These are phyloP conservation scores for Blastobasis lacticolella DNA, from an alignment of 2,888 invertebrate genomes.

Conservation along the genomic window DNA sequence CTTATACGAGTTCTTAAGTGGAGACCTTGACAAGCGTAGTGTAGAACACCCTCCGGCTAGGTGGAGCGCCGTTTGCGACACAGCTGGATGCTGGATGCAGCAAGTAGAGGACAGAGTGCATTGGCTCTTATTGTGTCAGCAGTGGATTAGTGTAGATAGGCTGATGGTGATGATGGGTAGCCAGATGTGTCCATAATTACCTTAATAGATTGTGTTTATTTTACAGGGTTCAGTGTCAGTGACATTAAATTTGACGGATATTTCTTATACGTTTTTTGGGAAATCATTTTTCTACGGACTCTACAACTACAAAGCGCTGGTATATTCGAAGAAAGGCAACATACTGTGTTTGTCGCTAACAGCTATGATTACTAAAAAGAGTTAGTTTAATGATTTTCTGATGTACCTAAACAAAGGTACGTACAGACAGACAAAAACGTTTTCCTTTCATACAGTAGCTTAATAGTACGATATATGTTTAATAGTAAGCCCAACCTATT, in stretches of 20 bases:
- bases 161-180: too few relatives aligned
- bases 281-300: constrained; percentile 27
- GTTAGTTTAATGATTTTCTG: not conserved
- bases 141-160: too few relatives aligned
- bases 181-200: not conserved
- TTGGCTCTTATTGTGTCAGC: too few relatives aligned
- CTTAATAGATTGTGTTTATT: not conserved
- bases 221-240: constrained; percentile 16
- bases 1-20: too few relatives aligned
- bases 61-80: too few relatives aligned
- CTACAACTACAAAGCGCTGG: constrained; percentile 12
- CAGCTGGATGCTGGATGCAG: too few relatives aligned
- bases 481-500: too few relatives aligned
- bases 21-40: too few relatives aligned
- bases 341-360: constrained; percentile 15
- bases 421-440: constrained; percentile 21
- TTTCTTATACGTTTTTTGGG: constrained; percentile 17
- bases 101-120: too few relatives aligned
- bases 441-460: constrained; percentile 14
- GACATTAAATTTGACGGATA: constrained; percentile 14
- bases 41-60: too few relatives aligned
- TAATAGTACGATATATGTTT: too few relatives aligned
- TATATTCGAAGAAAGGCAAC: constrained; percentile 20
- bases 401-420: not conserved
- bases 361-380: not conserved